Evolutionary conservation across 2,797 vertebrate genomes (phyloP), one percentile per base, ranked within the genome.

Genomic region (Spizella passerina): DNA sequence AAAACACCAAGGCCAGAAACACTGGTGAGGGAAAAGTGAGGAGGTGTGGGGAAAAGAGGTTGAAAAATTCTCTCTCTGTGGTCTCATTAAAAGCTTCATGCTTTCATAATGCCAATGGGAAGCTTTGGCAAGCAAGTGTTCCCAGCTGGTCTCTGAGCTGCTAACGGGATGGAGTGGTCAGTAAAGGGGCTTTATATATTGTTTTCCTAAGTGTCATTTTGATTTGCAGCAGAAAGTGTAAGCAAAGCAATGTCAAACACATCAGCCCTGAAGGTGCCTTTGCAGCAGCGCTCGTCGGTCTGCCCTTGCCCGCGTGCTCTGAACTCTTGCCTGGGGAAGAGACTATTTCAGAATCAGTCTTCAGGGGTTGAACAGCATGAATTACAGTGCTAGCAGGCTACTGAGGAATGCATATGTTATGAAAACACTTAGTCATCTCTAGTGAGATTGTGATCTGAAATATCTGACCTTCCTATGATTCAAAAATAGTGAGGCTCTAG

Each of bases 81-180:
- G 21, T 70, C 47, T 26, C 15, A 59, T 56, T 55, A 61, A 79
- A 80, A 2, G 3, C 22, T 71, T 49, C 1, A 6, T 20, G 20
- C 47, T 92, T 63, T 73, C 29, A 11, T 2, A 1, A 56, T 90
- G 53, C 77, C 41, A 60, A 6, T 53, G 53, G 80, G 79, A 65
- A 73, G 36, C 39, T 91, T 79, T 92, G 88, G 86, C 86, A 87
- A 78, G 41, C 50, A 46, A 88, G 19, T 4, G 23, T 12, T 91
- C 88, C 44, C 90, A 93, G 94, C 88, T 93, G 92, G 61, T 87
- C 63, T 80, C 88, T 81, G 92, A 91, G 61, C 82, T 52, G 96
- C 63, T 95, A 80, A 52, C 7, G 7, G 79, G 68, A 65, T 86
- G 76, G 59, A 47, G 76, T 34, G 61, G 93, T 84, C 66, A 63